Base-by-base conservation (phyloP, 53 echinoderm and acorn worm species). In the Antedon mediterranea region DNA sequence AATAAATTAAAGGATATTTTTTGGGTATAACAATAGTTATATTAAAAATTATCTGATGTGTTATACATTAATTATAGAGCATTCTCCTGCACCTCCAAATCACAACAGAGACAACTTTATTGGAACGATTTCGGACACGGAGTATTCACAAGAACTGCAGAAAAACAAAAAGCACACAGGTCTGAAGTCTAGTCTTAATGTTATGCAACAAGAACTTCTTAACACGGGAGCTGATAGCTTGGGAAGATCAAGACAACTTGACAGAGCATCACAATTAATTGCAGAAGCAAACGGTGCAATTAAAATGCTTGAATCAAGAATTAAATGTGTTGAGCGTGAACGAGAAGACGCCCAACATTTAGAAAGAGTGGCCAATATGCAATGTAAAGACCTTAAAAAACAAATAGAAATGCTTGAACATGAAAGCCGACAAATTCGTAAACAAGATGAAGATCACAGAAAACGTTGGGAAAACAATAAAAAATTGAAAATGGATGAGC, bases 231-330 rank as follows among this genome's bases (percentile, higher is more conserved):
- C 82, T 20, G 86, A 82, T 32, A 86, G 78, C 32, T 29, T 86
- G 31, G 75, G 43, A 32, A 82, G 82, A 37, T 86, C 86, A 8
- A 43, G 75, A 41, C 86, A 86, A 72, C 76, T 86, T 43, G 86
- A 86, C 75, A 43, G 78, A 26, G 82, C 82, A 34, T 82, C 82
- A 28, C 86, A 86, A 73, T 32, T 79, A 3, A 86, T 82, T 30
- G 82, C 86, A n/a, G 86, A 86, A 29, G 86, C 86, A 14, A 86
- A 86, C 32, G 75, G 31, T 30, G 74, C 86, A 20, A 86, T 82
- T 29, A 73, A 77, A 34, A 78, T 74, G 74, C 78, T 86, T 28
- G 78, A 86, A 32, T 71, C 71, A 28, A 82, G 78, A 26, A 28
- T 82, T 18, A 30, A 27, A 14, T 31, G 57, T 20, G 43, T 82